Conservation (phyloP, 2,113 vertebrate genomes). For the Gymnobelideus leadbeateri region DNA sequence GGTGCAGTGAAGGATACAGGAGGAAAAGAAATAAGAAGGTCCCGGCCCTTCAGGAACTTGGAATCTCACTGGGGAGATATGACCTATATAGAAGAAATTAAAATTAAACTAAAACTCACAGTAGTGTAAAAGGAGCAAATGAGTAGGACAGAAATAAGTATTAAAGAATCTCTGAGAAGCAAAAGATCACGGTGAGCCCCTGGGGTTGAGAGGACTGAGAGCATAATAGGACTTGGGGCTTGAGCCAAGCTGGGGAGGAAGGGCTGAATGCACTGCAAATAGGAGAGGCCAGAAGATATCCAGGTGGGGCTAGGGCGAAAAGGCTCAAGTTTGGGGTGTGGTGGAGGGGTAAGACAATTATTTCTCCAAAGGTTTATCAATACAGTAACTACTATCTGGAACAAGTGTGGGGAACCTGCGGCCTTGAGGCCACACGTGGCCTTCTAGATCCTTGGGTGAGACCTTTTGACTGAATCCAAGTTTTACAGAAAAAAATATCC, state of each 20-base stretch:
- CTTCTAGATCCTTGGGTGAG: no score
- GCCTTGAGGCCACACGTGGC: no score
- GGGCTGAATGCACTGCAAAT: not conserved
- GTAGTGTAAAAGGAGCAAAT: not conserved
- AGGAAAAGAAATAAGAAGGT: not conserved
- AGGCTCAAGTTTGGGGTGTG: not conserved
- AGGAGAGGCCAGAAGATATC: not conserved
- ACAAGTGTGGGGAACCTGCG: no score
- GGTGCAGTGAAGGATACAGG: not conserved
- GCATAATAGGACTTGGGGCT: not conserved
- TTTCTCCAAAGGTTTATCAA: not conserved
- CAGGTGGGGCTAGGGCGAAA: not conserved
- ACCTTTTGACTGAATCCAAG: no score
- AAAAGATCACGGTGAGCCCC: not conserved
- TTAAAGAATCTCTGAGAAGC: not conserved
- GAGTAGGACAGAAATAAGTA: not conserved
- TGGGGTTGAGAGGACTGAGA: not conserved
- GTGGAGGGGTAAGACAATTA: not conserved
- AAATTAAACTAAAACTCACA: conserved; percentile 6
- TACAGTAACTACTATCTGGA: not conserved
- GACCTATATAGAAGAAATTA: not conserved
- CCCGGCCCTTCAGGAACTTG: not conserved
- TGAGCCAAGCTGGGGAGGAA: not conserved
- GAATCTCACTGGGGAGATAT: not conserved
- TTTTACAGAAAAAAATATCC: no score